A percentile compares a stretch with the other conserved stretches of the same genome.
Evolutionary conservation across 2,113 vertebrate genomes (phyloP).

Genomic region (Ahaetulla prasina): DNA sequence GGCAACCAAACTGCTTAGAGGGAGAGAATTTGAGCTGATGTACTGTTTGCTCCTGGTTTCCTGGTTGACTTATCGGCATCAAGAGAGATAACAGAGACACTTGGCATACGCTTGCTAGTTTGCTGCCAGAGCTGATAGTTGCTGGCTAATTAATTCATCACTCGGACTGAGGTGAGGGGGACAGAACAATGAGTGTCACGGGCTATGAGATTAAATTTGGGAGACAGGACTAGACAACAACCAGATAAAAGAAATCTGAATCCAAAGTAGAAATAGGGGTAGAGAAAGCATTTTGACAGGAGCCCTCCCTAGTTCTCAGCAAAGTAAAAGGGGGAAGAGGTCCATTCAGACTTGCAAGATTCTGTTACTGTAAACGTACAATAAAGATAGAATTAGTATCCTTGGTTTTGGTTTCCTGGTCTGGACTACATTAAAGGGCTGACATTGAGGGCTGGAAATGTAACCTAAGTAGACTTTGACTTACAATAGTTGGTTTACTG

Average conservation of each 20-base stretch:
- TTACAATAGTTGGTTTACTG: neutral
- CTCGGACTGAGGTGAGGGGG: too few relatives aligned
- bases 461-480: neutral
- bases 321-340: neutral
- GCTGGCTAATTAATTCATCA: too few relatives aligned
- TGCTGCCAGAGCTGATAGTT: too few relatives aligned
- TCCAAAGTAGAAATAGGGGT: neutral
- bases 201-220: neutral
- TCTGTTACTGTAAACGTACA: neutral
- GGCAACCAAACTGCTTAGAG: too few relatives aligned
- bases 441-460: neutral
- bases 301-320: too few relatives aligned
- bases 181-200: too few relatives aligned
- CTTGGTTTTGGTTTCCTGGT: neutral
- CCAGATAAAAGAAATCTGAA: neutral
- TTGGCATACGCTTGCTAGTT: too few relatives aligned
- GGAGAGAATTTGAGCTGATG: too few relatives aligned
- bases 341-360: neutral
- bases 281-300: neutral
- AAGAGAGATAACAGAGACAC: too few relatives aligned
- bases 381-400: neutral
- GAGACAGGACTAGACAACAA: neutral
- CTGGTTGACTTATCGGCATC: too few relatives aligned
- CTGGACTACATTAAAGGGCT: neutral
- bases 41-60: too few relatives aligned